Percentiles rank a stretch among this genome's conserved stretches.
Evolutionary conservation across 35 echinoderm and acorn worm genomes (phyloP).

Genomic region (Holothuria glaberrima): DNA sequence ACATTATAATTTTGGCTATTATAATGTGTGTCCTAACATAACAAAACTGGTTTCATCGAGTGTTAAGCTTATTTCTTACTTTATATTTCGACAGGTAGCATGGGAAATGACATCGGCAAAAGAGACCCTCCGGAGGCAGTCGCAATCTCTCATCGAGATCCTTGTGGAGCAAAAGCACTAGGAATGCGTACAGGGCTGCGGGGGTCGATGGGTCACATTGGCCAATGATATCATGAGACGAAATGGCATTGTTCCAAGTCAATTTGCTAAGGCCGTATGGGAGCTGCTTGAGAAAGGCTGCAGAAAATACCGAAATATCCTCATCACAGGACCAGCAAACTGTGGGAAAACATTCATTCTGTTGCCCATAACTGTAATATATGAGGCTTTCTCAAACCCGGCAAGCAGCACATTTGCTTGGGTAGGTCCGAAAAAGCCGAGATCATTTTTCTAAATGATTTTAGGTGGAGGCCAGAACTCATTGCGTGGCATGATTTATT

Average conservation of each 20-base stretch:
- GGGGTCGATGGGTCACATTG: background rate
- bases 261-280: background rate
- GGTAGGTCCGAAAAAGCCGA: conserved; percentile 1
- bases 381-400: background rate
- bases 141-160: background rate
- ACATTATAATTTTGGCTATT: too few species aligned
- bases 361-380: background rate
- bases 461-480: conserved; percentile 16
- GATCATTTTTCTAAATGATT: conserved; percentile 23
- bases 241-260: background rate
- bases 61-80: too few species aligned
- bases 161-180: background rate
- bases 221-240: background rate
- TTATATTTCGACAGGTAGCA: too few species aligned
- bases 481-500: conserved; percentile 24
- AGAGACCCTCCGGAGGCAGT: too few species aligned
- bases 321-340: conserved; percentile 9
- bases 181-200: background rate
- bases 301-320: conserved; percentile 20
- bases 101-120: too few species aligned
- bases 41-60: too few species aligned
- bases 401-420: background rate
- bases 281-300: conserved; percentile 1
- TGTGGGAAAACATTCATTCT: background rate
- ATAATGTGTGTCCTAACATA: too few species aligned